phyloP scores from a whole-genome alignment of 2,113 vertebrate species.

The Grus americana region DNA sequence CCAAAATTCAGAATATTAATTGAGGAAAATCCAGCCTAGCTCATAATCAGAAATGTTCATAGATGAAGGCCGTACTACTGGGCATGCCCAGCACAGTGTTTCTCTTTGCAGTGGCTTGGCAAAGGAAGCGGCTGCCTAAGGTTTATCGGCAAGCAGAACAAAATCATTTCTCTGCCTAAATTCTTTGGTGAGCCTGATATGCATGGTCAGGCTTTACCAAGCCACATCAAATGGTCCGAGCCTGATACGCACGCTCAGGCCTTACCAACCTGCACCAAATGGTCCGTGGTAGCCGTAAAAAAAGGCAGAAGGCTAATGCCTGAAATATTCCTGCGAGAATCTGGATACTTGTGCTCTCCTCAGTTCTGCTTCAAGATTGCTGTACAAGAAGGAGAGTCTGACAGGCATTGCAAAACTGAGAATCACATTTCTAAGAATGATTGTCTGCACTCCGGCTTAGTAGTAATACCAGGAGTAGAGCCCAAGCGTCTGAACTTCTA shows the following conservation, averaged over 20 bases:
- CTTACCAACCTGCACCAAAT: background rate
- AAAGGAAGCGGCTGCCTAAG: background rate
- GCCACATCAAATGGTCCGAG: no score
- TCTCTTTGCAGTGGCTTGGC: background rate
- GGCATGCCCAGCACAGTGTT: background rate
- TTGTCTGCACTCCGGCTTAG: background rate
- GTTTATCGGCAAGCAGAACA: background rate
- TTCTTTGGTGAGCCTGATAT: background rate
- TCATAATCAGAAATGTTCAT: background rate
- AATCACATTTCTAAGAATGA: background rate
- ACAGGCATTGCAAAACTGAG: background rate
- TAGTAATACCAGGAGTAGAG: background rate
- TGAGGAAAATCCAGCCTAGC: background rate
- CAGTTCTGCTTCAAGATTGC: background rate
- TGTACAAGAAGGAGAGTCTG: background rate
- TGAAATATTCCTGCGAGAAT: background rate
- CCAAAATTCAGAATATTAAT: background rate
- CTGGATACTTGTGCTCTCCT: background rate
- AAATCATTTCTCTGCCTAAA: background rate
- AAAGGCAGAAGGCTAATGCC: background rate
- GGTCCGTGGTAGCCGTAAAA: background rate
- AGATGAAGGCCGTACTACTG: background rate
- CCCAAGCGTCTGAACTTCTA: background rate
- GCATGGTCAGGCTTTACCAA: background rate
- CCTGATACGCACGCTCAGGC: background rate